These are phyloP conservation scores for Psittacula derbiana DNA, from an alignment of 2,797 vertebrate genomes.

Conservation along the genomic window DNA sequence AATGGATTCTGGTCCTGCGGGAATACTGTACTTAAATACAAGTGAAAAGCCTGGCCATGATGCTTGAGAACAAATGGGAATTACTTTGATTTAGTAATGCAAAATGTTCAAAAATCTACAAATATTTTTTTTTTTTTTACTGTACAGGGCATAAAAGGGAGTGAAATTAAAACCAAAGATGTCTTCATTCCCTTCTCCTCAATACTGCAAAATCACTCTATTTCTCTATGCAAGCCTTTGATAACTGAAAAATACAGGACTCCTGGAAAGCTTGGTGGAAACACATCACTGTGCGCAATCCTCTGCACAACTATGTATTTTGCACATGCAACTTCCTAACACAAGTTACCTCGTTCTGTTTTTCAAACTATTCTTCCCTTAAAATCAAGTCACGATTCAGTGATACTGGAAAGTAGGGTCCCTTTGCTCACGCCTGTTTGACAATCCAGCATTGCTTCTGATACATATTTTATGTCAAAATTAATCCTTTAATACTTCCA, in stretches of 20 bases:
- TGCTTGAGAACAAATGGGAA: constrained; percentile 35
- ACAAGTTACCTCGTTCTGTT: background rate
- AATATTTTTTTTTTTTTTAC: background rate
- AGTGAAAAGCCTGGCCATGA: constrained; percentile 6
- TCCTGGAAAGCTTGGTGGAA: background rate
- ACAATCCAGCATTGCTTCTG: background rate
- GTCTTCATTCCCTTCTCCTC: background rate
- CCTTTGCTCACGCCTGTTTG: background rate
- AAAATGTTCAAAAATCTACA: background rate
- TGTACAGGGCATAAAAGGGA: background rate
- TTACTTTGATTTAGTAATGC: constrained; percentile 10
- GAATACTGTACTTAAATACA: background rate
- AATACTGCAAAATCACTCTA: background rate
- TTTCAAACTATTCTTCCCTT: background rate
- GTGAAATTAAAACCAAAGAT: background rate
- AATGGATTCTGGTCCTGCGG: background rate
- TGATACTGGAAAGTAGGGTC: background rate
- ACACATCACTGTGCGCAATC: background rate
- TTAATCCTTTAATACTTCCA: constrained; percentile 49
- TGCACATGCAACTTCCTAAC: background rate
- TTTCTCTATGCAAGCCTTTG: background rate
- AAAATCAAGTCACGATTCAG: background rate
- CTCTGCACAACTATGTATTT: background rate
- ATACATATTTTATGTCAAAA: constrained; percentile 14
- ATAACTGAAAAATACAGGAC: background rate